phyloP scores from a whole-genome alignment of 2,113 vertebrate genomes.

The Pitta sordida region DNA sequence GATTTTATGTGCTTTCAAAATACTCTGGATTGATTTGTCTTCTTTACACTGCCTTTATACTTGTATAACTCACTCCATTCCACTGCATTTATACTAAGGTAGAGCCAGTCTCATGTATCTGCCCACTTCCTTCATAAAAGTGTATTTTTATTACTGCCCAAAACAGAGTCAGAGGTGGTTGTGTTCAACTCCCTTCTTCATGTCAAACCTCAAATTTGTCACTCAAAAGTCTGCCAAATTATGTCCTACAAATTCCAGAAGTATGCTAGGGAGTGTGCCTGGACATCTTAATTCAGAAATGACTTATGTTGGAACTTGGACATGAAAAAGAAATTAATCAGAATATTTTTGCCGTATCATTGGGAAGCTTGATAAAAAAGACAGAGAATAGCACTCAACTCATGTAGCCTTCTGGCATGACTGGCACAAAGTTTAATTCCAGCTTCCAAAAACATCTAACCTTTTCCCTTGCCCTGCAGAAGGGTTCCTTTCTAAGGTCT shows the following conservation, averaged over 20 bases:
- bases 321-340: neutral
- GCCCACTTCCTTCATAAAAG: neutral
- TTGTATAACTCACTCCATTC: neutral
- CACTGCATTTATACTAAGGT: neutral
- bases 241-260: neutral
- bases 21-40: neutral
- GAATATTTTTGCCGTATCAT: neutral
- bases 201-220: neutral
- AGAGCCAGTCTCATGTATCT: neutral
- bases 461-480: neutral
- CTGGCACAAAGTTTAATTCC: neutral
- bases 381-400: neutral
- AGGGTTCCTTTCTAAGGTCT: neutral
- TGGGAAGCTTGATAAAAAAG: neutral
- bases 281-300: neutral
- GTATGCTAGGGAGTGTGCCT: neutral
- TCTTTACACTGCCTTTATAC: neutral
- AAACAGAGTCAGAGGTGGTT: neutral
- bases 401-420: neutral
- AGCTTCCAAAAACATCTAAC: neutral
- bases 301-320: neutral
- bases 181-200: neutral
- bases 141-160: neutral
- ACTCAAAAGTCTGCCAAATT: neutral
- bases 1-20: neutral